Evolutionary conservation across 35 echinoderm and acorn worm genomes (phyloP).

Genomic region (Hemicentrotus pulcherrimus): DNA sequence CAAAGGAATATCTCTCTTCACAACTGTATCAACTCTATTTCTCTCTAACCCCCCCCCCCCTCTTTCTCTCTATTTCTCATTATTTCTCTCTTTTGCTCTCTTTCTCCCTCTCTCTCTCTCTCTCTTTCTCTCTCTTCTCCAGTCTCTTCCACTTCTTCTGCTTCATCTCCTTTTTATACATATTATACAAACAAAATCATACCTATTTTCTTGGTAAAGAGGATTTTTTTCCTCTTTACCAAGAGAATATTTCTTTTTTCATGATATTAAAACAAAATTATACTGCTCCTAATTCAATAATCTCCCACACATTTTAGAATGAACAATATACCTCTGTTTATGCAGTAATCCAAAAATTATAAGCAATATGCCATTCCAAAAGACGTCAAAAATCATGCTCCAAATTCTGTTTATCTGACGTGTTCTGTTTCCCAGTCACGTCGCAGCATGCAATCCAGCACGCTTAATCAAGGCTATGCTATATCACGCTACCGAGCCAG

Average conservation of each 20-base stretch:
- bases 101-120: background rate
- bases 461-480: background rate
- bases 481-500: background rate
- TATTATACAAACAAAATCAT: no score
- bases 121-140: background rate
- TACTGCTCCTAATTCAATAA: background rate
- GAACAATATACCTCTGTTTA: background rate
- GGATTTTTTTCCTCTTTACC: no score
- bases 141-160: background rate
- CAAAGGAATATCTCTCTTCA: no score
- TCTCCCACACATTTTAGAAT: background rate
- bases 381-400: background rate
- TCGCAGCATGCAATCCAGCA: background rate
- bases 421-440: background rate
- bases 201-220: no score
- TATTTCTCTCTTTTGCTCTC: background rate
- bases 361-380: background rate
- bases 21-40: background rate
- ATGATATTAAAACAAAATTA: no score
- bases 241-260: no score
- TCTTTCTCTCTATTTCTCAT: background rate
- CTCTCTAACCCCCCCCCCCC: background rate
- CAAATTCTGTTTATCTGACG: background rate
- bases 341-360: background rate
- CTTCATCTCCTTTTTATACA: background rate